These are phyloP conservation scores for Hormiphora californensis DNA, from an alignment of 37 sponge, comb jelly and placozoan species.

Conservation along the genomic window DNA sequence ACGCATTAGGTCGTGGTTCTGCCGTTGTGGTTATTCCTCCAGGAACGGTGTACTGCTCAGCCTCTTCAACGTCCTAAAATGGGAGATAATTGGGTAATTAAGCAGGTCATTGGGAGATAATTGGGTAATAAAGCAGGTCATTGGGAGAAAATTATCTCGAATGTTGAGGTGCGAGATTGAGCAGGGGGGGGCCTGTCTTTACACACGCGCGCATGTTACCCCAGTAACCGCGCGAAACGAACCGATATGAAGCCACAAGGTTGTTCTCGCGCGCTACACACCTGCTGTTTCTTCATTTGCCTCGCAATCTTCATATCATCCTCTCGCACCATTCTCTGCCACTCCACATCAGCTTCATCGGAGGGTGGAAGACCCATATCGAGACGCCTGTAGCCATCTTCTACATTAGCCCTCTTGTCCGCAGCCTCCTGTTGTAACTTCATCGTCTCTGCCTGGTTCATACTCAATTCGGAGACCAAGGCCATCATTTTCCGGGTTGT, in stretches of 20 bases:
- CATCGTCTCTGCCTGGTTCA: constrained; percentile 70
- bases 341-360: constrained; percentile 64
- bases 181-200: too few species aligned
- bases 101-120: too few species aligned
- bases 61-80: constrained; percentile 54
- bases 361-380: constrained; percentile 77
- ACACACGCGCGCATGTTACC: too few species aligned
- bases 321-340: constrained; percentile 59
- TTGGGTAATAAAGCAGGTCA: too few species aligned
- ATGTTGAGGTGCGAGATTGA: too few species aligned
- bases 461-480: constrained; percentile 83
- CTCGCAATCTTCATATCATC: constrained; percentile 9
- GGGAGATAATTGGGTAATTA: neutral
- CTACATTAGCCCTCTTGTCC: constrained; percentile 60
- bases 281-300: neutral
- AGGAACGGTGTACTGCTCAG: constrained; percentile 60
- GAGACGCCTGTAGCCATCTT: constrained; percentile 67
- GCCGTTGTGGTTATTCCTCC: constrained; percentile 81
- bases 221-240: constrained; percentile 6
- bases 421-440: constrained; percentile 68
- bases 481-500: constrained; percentile 91
- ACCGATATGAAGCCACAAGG: neutral
- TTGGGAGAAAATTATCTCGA: too few species aligned
- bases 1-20: constrained; percentile 89
- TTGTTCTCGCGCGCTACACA: neutral